Evolutionary conservation across 2,888 invertebrate genomes (phyloP).

Genomic region (Lasioglossum leucozonium): DNA sequence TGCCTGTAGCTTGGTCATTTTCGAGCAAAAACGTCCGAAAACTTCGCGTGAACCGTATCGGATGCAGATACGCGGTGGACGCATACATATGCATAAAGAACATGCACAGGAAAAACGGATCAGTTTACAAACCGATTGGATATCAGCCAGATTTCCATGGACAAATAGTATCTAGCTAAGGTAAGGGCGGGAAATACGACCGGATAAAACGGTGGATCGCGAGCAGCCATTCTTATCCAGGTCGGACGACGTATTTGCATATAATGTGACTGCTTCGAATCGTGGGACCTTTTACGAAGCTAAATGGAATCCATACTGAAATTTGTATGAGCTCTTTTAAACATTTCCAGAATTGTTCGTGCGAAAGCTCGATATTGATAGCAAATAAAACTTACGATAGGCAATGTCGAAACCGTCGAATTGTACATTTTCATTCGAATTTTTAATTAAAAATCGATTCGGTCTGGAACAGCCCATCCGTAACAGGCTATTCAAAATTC

Average conservation of each 20-base stretch:
- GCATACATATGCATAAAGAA: neutral
- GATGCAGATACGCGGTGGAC: neutral
- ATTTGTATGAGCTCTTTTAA: neutral
- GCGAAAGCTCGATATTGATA: neutral
- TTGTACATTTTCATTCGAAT: neutral
- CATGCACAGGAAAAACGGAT: neutral
- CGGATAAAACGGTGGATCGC: constrained; percentile 11
- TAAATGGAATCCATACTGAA: constrained; percentile 24
- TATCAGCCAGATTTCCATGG: constrained; percentile 46
- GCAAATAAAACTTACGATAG: neutral
- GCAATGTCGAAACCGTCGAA: neutral
- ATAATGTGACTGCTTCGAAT: constrained; percentile 34
- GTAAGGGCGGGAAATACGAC: constrained; percentile 13
- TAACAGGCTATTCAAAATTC: neutral
- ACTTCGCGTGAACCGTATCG: neutral
- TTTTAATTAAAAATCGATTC: neutral
- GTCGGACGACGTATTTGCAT: constrained; percentile 41
- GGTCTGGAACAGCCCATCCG: neutral
- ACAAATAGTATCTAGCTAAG: constrained; percentile 43
- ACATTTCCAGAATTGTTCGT: neutral
- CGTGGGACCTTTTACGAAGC: constrained; percentile 1
- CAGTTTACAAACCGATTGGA: constrained; percentile 33
- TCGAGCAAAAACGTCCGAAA: neutral
- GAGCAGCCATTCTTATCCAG: constrained; percentile 40
- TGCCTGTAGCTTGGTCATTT: neutral